phyloP scores from a whole-genome alignment of 2,797 vertebrate genomes.

The Pangasius krempfi region DNA sequence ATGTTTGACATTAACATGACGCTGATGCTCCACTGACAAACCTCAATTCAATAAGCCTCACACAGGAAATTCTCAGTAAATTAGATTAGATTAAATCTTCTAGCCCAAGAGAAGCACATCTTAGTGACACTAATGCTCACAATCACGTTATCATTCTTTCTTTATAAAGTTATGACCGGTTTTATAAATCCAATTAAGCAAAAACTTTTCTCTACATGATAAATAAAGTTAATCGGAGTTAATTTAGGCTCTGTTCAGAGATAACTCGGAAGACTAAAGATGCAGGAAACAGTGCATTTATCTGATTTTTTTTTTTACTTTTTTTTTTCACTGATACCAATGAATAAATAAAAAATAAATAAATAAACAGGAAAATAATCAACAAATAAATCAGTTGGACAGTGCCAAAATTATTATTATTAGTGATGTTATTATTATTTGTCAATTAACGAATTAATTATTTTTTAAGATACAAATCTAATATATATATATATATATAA shows the following conservation, averaged over 20 bases:
- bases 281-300: not conserved
- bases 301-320: too few species aligned
- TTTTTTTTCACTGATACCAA: too few species aligned
- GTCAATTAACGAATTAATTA: too few species aligned
- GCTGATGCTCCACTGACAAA: not conserved
- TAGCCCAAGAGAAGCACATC: not conserved
- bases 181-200: not conserved
- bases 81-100: not conserved
- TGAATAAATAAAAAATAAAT: too few species aligned
- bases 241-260: not conserved
- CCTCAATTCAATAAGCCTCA: not conserved
- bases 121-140: not conserved
- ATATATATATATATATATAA: too few species aligned
- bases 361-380: too few species aligned
- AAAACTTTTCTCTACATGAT: not conserved
- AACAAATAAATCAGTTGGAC: not conserved
- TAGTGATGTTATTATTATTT: too few species aligned
- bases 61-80: not conserved
- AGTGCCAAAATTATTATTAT: not conserved
- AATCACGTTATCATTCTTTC: not conserved
- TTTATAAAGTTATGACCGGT: not conserved
- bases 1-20: not conserved
- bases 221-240: not conserved
- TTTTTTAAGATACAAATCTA: too few species aligned
- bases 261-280: not conserved